Evolutionary conservation across 2,113 vertebrate species (phyloP).

Genomic region (Chrysemys picta): DNA sequence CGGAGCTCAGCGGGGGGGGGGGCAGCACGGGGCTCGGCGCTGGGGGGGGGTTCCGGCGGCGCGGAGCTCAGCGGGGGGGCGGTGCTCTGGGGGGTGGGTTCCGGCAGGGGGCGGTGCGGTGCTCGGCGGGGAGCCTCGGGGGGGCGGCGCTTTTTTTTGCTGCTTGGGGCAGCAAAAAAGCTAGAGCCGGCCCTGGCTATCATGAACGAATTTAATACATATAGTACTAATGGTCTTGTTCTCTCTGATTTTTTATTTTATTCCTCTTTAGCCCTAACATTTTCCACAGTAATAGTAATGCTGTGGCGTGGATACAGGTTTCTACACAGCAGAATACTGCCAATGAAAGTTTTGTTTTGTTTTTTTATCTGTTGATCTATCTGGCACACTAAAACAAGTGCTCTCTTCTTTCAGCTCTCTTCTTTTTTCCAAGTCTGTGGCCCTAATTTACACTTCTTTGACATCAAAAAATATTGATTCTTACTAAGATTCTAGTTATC

Average conservation of each 20-base stretch:
- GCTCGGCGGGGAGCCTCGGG: too few relatives aligned
- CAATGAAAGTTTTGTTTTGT: not conserved
- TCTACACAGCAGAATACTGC: not conserved
- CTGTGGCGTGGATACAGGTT: not conserved
- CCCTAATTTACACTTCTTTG: not conserved
- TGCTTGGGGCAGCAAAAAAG: too few relatives aligned
- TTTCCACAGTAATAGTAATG: not conserved
- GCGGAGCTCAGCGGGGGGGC: too few relatives aligned
- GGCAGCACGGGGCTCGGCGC: too few relatives aligned
- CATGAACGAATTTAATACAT: conserved; percentile 7
- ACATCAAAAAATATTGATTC: not conserved
- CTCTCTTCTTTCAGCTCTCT: not conserved
- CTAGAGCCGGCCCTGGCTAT: not conserved
- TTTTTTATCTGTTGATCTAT: not conserved
- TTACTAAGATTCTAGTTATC: not conserved
- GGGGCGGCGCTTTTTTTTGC: too few relatives aligned
- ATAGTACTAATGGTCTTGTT: conserved; percentile 4
- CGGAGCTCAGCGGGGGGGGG: too few relatives aligned
- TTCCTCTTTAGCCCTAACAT: conserved; percentile 33
- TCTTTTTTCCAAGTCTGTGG: not conserved
- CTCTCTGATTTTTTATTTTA: conserved; percentile 23
- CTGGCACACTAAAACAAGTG: not conserved
- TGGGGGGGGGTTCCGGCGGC: too few relatives aligned
- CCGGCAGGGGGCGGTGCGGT: too few relatives aligned
- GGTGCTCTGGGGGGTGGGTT: too few relatives aligned